Evolutionary conservation across 2,797 vertebrate genomes (phyloP).

Genomic region (Cuculus canorus): DNA sequence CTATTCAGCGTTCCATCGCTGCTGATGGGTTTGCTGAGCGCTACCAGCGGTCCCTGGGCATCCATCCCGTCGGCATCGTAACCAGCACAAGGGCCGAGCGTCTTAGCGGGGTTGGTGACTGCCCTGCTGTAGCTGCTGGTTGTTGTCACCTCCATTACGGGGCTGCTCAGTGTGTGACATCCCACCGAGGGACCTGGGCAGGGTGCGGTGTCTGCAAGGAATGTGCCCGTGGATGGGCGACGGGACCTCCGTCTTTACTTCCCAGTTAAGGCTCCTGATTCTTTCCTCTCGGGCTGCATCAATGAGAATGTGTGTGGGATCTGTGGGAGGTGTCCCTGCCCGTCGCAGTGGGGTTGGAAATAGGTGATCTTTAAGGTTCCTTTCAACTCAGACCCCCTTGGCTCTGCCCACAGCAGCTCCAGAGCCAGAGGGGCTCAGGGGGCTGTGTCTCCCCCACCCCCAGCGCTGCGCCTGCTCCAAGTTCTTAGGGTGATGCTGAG

Average conservation of each 20-base stretch:
- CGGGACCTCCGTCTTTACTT: background rate
- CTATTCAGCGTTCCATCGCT: rapidly evolving
- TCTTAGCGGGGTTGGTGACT: background rate
- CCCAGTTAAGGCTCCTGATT: background rate
- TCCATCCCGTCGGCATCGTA: background rate
- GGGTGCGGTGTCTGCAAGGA: background rate
- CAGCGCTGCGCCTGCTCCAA: background rate
- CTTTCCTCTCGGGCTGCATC: background rate
- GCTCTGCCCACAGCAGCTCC: too few species aligned
- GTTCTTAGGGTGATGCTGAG: background rate
- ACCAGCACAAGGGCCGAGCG: background rate
- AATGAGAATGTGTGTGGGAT: too few species aligned
- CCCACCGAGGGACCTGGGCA: background rate
- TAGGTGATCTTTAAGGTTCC: too few species aligned
- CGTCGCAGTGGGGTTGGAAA: too few species aligned
- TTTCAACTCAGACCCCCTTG: too few species aligned
- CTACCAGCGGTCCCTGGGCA: background rate
- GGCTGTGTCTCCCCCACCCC: background rate
- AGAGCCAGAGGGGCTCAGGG: background rate
- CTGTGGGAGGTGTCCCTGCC: too few species aligned
- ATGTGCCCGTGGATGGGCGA: background rate
- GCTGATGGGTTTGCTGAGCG: background rate
- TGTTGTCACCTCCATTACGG: background rate
- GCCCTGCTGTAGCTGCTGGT: background rate
- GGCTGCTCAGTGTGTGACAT: background rate